A percentile compares a stretch with the other conserved stretches of the same genome.
These are phyloP conservation scores for Riptortus pedestris DNA, from an alignment of 1,140 invertebrate genomes.

Conservation along the genomic window DNA sequence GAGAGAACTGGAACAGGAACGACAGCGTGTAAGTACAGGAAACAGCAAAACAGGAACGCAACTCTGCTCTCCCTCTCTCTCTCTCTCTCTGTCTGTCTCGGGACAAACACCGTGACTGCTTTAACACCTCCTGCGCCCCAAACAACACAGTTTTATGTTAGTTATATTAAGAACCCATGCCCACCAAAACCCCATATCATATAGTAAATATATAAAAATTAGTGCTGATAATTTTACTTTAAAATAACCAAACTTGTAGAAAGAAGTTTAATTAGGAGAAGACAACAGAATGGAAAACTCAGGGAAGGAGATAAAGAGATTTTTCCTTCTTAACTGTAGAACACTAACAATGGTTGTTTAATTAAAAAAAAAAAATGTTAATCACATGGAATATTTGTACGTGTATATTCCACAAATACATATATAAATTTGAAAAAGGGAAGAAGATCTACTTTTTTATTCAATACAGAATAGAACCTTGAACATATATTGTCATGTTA, in stretches of 20 bases:
- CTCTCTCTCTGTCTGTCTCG: slow-evolving; percentile 14
- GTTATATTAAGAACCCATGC: background rate
- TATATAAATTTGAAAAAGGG: too few relatives aligned
- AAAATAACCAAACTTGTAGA: background rate
- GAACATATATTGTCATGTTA: too few relatives aligned
- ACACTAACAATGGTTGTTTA: too few relatives aligned
- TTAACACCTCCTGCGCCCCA: slow-evolving; percentile 15
- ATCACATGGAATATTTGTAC: too few relatives aligned
- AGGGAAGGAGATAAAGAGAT: background rate
- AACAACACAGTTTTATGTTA: slow-evolving; percentile 15
- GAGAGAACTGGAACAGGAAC: slow-evolving; percentile 3
- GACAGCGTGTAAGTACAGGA: slow-evolving; percentile 11
- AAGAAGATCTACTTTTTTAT: too few relatives aligned
- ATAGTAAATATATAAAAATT: background rate
- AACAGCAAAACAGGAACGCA: slow-evolving; percentile 9
- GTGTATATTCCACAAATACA: too few relatives aligned
- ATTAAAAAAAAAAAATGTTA: too few relatives aligned
- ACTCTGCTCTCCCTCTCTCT: slow-evolving; percentile 1
- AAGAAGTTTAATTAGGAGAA: background rate
- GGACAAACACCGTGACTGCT: slow-evolving; percentile 18
- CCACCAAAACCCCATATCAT: background rate
- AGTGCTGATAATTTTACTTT: background rate
- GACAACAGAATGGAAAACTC: background rate
- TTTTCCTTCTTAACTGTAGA: too few relatives aligned
- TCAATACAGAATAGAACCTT: too few relatives aligned